Conservation (phyloP, 2,797 vertebrate genomes). For the Sebastes matsubarae region DNA sequence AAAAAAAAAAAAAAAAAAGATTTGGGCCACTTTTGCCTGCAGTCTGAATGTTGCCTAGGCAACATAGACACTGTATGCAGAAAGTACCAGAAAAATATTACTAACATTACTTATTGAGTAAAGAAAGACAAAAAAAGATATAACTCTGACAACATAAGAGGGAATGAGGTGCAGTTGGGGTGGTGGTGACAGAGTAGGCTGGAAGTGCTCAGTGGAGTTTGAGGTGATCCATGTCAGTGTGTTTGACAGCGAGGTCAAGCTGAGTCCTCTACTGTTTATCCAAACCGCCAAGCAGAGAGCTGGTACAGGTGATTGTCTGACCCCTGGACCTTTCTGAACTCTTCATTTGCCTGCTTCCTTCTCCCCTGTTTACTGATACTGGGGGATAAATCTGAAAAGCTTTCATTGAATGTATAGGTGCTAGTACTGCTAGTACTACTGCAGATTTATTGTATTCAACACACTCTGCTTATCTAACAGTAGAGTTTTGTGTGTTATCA, state of each 20-base stretch:
- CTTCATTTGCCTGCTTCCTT: slow-evolving; percentile 19
- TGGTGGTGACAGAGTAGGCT: background rate
- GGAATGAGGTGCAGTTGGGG: background rate
- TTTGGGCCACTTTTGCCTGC: background rate
- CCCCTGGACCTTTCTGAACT: slow-evolving; percentile 11
- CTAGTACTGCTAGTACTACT: background rate
- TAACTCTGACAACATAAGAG: background rate
- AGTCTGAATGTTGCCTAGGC: background rate
- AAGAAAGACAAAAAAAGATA: background rate
- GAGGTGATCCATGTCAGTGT: slow-evolving; percentile 56
- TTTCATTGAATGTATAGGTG: background rate
- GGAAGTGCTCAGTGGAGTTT: slow-evolving; percentile 29
- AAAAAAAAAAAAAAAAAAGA: no score
- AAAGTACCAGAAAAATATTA: background rate
- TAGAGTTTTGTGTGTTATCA: background rate
- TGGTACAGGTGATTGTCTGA: slow-evolving; percentile 52
- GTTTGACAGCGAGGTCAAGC: slow-evolving; percentile 60
- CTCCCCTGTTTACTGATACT: slow-evolving; percentile 24
- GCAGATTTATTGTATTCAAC: background rate
- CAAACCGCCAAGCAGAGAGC: slow-evolving; percentile 49
- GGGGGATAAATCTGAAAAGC: background rate
- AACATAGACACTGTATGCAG: background rate
- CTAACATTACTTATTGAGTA: background rate
- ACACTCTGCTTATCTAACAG: background rate
- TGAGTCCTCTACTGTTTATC: slow-evolving; percentile 59